Evolutionary conservation across 2,113 vertebrate genomes (phyloP).

Genomic region (Hepsetus odoe): DNA sequence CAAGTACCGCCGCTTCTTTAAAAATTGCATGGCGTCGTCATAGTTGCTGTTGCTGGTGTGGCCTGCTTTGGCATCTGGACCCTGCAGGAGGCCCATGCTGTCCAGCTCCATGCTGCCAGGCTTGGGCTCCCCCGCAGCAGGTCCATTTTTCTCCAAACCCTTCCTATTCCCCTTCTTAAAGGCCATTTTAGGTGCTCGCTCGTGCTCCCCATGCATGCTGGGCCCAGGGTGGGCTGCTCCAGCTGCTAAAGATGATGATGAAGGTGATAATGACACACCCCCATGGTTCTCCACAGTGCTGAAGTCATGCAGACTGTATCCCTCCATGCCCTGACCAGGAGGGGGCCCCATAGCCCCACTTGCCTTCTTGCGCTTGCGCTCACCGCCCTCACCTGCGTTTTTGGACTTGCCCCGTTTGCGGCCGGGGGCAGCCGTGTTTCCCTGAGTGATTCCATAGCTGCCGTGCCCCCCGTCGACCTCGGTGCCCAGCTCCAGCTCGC

Average conservation of each 20-base stretch:
- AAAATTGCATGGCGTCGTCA: slow-evolving; percentile 98
- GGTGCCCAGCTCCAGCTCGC: slow-evolving; percentile 75
- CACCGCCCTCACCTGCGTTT: slow-evolving; percentile 82
- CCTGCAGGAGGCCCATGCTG: slow-evolving; percentile 84
- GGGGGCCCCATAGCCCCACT: slow-evolving; percentile 62
- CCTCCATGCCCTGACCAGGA: slow-evolving; percentile 70
- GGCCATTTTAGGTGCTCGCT: slow-evolving; percentile 88
- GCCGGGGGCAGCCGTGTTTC: slow-evolving; percentile 83
- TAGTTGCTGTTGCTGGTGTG: slow-evolving; percentile 89
- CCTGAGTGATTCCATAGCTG: slow-evolving; percentile 88
- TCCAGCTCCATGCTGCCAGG: slow-evolving; percentile 77
- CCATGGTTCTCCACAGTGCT: slow-evolving; percentile 85
- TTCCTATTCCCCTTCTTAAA: slow-evolving; percentile 93
- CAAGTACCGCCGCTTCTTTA: slow-evolving; percentile 97
- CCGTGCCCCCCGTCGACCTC: slow-evolving; percentile 80
- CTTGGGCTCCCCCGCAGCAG: slow-evolving; percentile 78
- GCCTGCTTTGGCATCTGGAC: slow-evolving; percentile 79
- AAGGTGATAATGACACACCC: slow-evolving; percentile 49
- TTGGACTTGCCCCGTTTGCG: slow-evolving; percentile 93
- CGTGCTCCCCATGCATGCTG: slow-evolving; percentile 83
- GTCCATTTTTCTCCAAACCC: slow-evolving; percentile 80
- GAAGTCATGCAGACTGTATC: slow-evolving; percentile 83
- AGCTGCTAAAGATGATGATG: slow-evolving; percentile 69
- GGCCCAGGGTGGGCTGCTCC: slow-evolving; percentile 79
- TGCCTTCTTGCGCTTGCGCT: slow-evolving; percentile 86